A percentile compares a stretch with the other conserved stretches of the same genome.
phyloP scores from a whole-genome alignment of 2,888 invertebrate genomes.

The Noctua janthina region DNA sequence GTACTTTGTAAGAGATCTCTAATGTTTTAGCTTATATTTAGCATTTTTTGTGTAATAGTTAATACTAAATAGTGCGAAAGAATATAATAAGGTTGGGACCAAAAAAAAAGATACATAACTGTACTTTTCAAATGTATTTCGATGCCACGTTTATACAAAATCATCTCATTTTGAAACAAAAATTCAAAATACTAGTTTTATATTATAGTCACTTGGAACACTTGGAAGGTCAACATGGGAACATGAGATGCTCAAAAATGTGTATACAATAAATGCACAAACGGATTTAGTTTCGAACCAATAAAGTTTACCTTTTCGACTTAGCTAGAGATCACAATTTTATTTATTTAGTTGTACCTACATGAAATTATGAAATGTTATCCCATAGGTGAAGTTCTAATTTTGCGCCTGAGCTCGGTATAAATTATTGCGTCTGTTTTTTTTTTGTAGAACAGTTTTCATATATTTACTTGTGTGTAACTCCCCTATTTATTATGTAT shows the following conservation, averaged over 20 bases:
- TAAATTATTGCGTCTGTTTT: neutral
- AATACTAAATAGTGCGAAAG: conserved; percentile 26
- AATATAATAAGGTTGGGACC: conserved; percentile 57
- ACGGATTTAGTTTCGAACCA: neutral
- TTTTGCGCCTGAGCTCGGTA: neutral
- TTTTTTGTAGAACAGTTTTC: neutral
- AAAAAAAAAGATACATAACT: conserved; percentile 29
- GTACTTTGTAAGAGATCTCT: conserved; percentile 61
- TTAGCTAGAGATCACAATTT: neutral
- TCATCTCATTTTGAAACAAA: neutral
- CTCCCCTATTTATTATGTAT: neutral
- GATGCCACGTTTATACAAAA: conserved; percentile 14
- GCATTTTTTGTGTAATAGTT: conserved; percentile 15
- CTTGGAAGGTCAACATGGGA: neutral
- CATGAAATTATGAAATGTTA: neutral
- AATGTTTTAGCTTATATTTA: conserved; percentile 35
- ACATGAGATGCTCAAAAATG: neutral
- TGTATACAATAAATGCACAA: neutral
- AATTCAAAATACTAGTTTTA: conserved; percentile 8
- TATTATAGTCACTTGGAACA: neutral
- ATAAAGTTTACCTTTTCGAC: neutral
- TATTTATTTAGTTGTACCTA: neutral
- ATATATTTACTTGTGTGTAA: neutral
- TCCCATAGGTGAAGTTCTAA: neutral
- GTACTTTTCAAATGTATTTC: conserved; percentile 32